These are phyloP conservation scores for Cordilura impudica DNA, from an alignment of 2,888 invertebrate genomes.

Conservation along the genomic window DNA sequence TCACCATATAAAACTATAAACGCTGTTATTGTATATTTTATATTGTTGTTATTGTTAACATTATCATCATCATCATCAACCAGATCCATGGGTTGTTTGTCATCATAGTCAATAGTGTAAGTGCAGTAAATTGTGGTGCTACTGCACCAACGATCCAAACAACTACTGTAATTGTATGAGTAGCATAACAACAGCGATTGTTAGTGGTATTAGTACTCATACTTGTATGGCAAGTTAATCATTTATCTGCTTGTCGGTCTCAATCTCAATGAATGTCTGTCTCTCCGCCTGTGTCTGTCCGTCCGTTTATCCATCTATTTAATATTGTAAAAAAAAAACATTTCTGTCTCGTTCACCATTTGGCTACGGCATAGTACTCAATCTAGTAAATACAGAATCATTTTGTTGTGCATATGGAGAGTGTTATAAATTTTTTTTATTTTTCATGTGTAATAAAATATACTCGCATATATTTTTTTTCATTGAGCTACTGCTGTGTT, in stretches of 20 bases:
- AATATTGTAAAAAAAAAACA: conserved; percentile 19
- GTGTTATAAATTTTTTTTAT: conserved; percentile 34
- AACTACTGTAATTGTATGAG: background rate
- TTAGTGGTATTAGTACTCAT: background rate
- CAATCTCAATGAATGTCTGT: background rate
- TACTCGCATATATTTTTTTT: background rate
- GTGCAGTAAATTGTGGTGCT: background rate
- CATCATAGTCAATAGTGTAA: conserved; percentile 11
- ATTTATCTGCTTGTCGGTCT: conserved; percentile 35
- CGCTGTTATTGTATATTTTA: background rate
- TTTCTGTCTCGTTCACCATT: conserved; percentile 19
- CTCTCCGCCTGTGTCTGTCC: background rate
- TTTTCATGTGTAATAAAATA: conserved; percentile 14
- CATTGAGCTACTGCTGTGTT: background rate
- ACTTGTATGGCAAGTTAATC: conserved; percentile 48
- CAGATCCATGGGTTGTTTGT: conserved; percentile 29
- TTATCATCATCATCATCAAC: conserved; percentile 20
- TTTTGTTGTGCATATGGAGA: conserved; percentile 16
- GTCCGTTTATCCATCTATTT: conserved; percentile 10
- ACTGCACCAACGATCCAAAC: background rate
- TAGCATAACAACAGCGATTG: background rate
- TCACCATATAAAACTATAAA: conserved; percentile 6
- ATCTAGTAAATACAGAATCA: background rate
- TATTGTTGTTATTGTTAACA: conserved; percentile 18
- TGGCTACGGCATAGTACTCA: conserved; percentile 5